Conservation (phyloP, 2,888 invertebrate genomes). For the Diogma glabrata region DNA sequence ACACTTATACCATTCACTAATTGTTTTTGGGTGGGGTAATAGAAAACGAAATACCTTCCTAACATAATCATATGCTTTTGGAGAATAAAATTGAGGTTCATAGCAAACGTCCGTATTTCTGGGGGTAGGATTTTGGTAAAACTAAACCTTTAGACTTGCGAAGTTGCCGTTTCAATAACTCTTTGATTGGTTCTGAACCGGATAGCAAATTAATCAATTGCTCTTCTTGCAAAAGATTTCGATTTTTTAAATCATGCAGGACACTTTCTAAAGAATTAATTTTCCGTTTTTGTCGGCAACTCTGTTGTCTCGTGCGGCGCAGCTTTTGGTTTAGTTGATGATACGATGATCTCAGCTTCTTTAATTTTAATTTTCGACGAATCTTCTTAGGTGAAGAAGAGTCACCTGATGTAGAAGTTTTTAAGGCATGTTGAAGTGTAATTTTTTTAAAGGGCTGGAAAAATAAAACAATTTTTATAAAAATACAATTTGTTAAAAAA, state of each 20-base stretch:
- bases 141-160: background rate
- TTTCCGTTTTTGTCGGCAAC: background rate
- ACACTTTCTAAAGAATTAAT: background rate
- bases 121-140: background rate
- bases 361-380: too few species aligned
- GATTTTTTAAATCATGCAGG: background rate
- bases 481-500: too few species aligned
- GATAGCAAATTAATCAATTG: too few species aligned
- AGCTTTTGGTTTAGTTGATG: background rate
- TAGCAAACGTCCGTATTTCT: background rate
- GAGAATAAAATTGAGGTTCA: background rate
- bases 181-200: too few species aligned
- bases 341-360: too few species aligned
- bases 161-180: too few species aligned
- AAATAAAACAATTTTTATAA: too few species aligned
- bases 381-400: too few species aligned
- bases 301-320: background rate
- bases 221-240: too few species aligned
- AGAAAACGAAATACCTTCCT: background rate
- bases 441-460: too few species aligned
- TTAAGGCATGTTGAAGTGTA: too few species aligned
- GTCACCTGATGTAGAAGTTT: too few species aligned
- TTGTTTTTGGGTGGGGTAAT: slow-evolving; percentile 21
- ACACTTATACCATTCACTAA: slow-evolving; percentile 22
- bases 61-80: background rate